Conservation (phyloP, 2,888 invertebrate species). For the Diadegma fenestrale region DNA sequence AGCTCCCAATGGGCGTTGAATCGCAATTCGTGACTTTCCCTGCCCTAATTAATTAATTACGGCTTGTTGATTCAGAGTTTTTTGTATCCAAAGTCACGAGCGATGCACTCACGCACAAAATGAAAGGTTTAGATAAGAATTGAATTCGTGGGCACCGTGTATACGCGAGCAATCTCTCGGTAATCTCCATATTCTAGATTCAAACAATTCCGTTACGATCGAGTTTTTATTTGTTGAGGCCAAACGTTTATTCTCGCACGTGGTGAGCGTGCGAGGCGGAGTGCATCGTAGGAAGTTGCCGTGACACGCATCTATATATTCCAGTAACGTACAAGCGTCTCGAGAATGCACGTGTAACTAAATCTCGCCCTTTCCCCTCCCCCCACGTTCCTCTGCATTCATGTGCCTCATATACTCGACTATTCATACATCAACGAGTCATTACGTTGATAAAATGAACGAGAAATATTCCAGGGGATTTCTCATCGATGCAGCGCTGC, state of each 20-base stretch:
- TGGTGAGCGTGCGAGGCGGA: conserved; percentile 63
- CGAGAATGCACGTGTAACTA: conserved; percentile 46
- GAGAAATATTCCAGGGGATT: conserved; percentile 8
- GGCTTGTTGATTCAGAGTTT: too few species aligned
- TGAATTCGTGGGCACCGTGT: conserved; percentile 26
- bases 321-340: conserved; percentile 59
- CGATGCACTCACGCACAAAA: too few species aligned
- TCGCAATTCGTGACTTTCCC: neutral
- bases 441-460: conserved; percentile 43
- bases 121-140: neutral
- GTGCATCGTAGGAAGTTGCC: conserved; percentile 68
- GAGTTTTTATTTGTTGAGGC: conserved; percentile 36
- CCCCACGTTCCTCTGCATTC: neutral
- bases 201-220: conserved; percentile 54
- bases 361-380: conserved; percentile 6
- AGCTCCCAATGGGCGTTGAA: neutral
- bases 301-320: conserved; percentile 69
- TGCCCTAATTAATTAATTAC: neutral
- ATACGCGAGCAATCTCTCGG: neutral
- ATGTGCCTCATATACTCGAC: conserved; percentile 17
- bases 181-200: conserved; percentile 8
- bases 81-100: too few species aligned
- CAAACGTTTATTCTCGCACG: conserved; percentile 57
- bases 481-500: neutral
- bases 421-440: conserved; percentile 52